Percentiles rank a stretch among this genome's conserved stretches.
Evolutionary conservation across 2,888 invertebrate genomes (phyloP).

Genomic region (Chymomyza procnemis): DNA sequence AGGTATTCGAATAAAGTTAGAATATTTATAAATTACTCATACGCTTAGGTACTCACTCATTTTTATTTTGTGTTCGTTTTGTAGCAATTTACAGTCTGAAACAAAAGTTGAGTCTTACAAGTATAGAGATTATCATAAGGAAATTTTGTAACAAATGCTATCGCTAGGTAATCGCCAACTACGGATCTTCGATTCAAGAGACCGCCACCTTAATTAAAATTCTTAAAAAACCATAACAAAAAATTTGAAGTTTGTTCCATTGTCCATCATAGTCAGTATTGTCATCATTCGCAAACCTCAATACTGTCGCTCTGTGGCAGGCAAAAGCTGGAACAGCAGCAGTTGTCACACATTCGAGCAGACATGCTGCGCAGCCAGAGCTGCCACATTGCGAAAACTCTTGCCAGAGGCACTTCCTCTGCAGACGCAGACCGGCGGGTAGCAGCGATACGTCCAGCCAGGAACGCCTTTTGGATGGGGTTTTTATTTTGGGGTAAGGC

Average conservation of each 20-base stretch:
- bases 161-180: too few relatives aligned
- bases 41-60: too few relatives aligned
- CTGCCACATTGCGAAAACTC: neutral
- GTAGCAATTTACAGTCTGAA: too few relatives aligned
- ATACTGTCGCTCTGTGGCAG: neutral
- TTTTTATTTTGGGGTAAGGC: neutral
- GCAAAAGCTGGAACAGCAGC: neutral
- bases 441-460: conserved; percentile 2
- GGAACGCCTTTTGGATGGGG: neutral
- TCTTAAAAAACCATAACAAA: too few relatives aligned
- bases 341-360: conserved; percentile 40
- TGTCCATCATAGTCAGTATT: neutral
- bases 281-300: neutral
- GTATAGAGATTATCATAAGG: too few relatives aligned
- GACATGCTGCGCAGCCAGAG: neutral
- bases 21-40: too few relatives aligned
- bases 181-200: too few relatives aligned
- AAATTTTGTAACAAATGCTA: too few relatives aligned
- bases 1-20: too few relatives aligned
- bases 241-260: neutral
- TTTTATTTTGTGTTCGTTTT: too few relatives aligned
- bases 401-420: conserved; percentile 3
- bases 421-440: neutral
- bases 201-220: too few relatives aligned
- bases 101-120: too few relatives aligned